Evolutionary conservation across 2,113 vertebrate genomes (phyloP).

Genomic region (Takifugu flavidus): DNA sequence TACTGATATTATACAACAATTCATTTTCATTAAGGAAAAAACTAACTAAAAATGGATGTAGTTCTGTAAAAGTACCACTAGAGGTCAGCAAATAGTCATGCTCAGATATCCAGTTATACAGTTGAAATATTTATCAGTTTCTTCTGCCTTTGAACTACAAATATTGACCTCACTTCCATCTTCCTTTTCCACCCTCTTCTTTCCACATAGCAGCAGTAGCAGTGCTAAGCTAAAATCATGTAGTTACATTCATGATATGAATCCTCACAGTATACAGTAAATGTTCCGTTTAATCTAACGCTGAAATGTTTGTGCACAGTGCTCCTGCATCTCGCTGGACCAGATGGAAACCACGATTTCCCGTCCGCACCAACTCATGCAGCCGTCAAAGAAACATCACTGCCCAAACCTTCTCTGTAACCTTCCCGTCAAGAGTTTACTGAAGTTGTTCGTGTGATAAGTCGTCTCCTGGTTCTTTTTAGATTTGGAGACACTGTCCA

Average conservation of each 20-base stretch:
- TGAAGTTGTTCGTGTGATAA: conserved; percentile 1
- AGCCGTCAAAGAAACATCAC: conserved; percentile 21
- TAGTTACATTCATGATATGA: conserved; percentile 64
- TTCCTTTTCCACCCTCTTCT: background rate
- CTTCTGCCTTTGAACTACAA: conserved; percentile 45
- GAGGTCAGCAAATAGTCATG: conserved; percentile 74
- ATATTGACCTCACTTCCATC: background rate
- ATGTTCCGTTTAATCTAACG: conserved; percentile 43
- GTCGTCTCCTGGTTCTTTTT: conserved; percentile 3
- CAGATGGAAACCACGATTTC: conserved; percentile 26
- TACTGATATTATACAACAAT: conserved; percentile 57
- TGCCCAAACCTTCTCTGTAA: conserved; percentile 20
- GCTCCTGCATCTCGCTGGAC: conserved; percentile 51
- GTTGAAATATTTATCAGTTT: conserved; percentile 41
- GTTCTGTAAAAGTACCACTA: conserved; percentile 67
- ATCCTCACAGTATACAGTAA: conserved; percentile 60
- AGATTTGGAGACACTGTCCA: background rate
- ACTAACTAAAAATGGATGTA: conserved; percentile 68
- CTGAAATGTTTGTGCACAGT: conserved; percentile 53
- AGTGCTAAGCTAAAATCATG: conserved; percentile 35
- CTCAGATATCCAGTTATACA: conserved; percentile 64
- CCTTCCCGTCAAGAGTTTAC: conserved; percentile 18
- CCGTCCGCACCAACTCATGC: conserved; percentile 50
- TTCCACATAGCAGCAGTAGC: conserved; percentile 54
- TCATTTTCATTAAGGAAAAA: conserved; percentile 53